Evolutionary conservation across 2,888 invertebrate species (phyloP), one percentile per base, ranked within the genome.

Genomic region (Agrochola macilenta): DNA sequence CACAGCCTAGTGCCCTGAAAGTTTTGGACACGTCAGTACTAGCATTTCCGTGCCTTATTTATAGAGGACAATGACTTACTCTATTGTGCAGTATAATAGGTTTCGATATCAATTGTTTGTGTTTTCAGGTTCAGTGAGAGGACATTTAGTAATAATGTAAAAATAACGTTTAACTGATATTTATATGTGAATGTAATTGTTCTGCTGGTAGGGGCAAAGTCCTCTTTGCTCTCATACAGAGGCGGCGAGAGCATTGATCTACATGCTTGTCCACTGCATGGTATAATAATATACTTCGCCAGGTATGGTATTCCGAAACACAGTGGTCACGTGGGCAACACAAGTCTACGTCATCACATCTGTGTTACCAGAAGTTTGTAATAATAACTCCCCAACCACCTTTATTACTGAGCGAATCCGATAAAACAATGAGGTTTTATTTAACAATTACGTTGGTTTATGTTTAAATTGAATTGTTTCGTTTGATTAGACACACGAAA

Each of bases 121-220:
- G n/a, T n/a, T 69, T 69, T 39, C 69, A 69, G 54, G 69, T 69
- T 69, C 69, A 69, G 20, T 11, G 57, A 69, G 35, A 57, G 69
- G 69, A n/a, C 69, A 69, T 69, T 69, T 39, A 11, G 69, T 57
- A 39, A 57, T 69, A 39, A 54, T n/a, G 35, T 17, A 69, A 39
- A 69, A 69, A 69, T 69, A 69, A 69, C n/a, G 54, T 69, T 69
- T n/a, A 69, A 5, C 7, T n/a, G 35, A 35, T 69, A 69, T 69
- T 54, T 35, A 17, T 52, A 54, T 35, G 11, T 68, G 49, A 1
- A 0, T 52, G 23, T 35, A 12, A 39, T 39, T 57, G 57, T 57
- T 39, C n/a, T 39, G 23, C 0, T 12, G 46, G 30, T 2, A 30
- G 54, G 46, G 20, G 7, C 57, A 69, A 57, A 39, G 57, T 12